phyloP scores from a whole-genome alignment of 2,888 invertebrate genomes.

The Leucania comma region DNA sequence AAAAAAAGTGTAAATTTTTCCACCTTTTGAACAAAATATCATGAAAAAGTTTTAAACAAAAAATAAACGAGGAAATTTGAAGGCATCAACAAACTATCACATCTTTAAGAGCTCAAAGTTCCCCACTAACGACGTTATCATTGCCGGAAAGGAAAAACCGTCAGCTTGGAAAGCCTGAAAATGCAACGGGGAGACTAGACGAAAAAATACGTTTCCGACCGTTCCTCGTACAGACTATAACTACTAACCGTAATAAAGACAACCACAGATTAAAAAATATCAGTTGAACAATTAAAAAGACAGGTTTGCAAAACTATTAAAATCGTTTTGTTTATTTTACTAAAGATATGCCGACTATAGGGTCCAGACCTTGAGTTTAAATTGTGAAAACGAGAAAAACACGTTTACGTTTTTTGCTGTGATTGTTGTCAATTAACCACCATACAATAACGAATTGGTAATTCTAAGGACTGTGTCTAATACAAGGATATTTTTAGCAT shows the following conservation, averaged over 20 bases:
- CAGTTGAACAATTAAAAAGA: slow-evolving; percentile 44
- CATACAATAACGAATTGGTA: slow-evolving; percentile 64
- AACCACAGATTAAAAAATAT: slow-evolving; percentile 59
- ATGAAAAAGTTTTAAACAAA: slow-evolving; percentile 49
- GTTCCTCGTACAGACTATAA: slow-evolving; percentile 68
- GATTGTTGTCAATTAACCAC: slow-evolving; percentile 58
- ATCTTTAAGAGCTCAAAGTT: slow-evolving; percentile 77
- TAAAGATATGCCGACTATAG: slow-evolving; percentile 49
- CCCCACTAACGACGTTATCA: slow-evolving; percentile 85
- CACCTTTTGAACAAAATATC: slow-evolving; percentile 1
- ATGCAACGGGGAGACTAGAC: slow-evolving; percentile 83
- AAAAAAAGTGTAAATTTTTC: background rate
- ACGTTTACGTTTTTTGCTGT: slow-evolving; percentile 54
- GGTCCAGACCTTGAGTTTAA: slow-evolving; percentile 58
- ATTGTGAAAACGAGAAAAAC: slow-evolving; percentile 56
- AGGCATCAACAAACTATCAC: slow-evolving; percentile 74
- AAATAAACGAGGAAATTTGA: slow-evolving; percentile 56
- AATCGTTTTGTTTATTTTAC: slow-evolving; percentile 53
- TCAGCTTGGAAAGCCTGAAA: slow-evolving; percentile 82
- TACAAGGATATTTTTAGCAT: slow-evolving; percentile 60
- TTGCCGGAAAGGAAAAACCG: slow-evolving; percentile 78
- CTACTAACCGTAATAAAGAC: slow-evolving; percentile 27
- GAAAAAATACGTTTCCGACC: slow-evolving; percentile 87
- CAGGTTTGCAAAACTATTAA: slow-evolving; percentile 45
- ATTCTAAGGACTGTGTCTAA: slow-evolving; percentile 62